Evolutionary conservation across 2,113 vertebrate genomes (phyloP).

Genomic region (Syrrhaptes paradoxus): DNA sequence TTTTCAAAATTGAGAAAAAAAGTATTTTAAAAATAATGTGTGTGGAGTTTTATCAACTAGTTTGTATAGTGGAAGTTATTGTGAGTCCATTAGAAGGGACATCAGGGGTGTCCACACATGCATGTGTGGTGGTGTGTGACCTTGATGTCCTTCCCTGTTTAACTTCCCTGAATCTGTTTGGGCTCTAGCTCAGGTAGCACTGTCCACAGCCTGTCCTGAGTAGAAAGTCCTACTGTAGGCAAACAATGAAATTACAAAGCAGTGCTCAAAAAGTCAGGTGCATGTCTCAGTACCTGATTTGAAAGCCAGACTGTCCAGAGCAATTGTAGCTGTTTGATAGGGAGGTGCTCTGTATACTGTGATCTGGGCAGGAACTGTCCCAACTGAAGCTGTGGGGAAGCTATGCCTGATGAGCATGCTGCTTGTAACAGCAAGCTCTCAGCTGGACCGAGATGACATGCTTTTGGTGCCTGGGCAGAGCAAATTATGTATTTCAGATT

Average conservation of each 20-base stretch:
- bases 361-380: neutral
- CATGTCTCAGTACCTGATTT: neutral
- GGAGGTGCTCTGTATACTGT: neutral
- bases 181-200: neutral
- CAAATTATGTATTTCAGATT: neutral
- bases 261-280: neutral
- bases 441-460: neutral
- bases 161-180: neutral
- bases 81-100: neutral
- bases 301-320: neutral
- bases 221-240: neutral
- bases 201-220: neutral
- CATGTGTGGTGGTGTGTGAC: neutral
- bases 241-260: neutral
- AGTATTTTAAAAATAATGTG: no score
- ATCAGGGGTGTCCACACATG: neutral
- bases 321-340: neutral
- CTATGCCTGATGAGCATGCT: neutral
- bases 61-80: neutral
- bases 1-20: no score
- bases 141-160: neutral
- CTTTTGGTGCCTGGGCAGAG: neutral
- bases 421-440: neutral
- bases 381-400: neutral
- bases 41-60: neutral